Conservation (phyloP, 2,113 vertebrate species). For the Menidia beryllina region DNA sequence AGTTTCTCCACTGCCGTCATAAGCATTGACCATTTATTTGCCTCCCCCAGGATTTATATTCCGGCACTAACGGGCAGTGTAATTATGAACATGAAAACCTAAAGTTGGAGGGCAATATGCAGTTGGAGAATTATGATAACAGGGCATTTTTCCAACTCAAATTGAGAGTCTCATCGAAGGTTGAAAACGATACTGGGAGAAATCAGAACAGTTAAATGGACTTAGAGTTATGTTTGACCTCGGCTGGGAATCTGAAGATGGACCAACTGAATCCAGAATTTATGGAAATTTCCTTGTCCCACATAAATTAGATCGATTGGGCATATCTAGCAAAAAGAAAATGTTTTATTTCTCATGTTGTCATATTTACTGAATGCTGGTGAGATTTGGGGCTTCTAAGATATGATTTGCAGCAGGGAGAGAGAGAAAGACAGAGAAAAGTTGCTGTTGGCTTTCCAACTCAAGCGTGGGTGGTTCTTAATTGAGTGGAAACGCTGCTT, state of each 20-base stretch:
- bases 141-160: slow-evolving; percentile 52
- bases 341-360: slow-evolving; percentile 15
- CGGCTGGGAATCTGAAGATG: slow-evolving; percentile 32
- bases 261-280: slow-evolving; percentile 35
- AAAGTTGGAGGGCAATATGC: slow-evolving; percentile 38
- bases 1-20: slow-evolving; percentile 56
- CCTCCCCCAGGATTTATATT: slow-evolving; percentile 59
- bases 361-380: slow-evolving; percentile 18
- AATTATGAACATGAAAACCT: slow-evolving; percentile 67
- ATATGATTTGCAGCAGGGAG: slow-evolving; percentile 30
- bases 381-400: slow-evolving; percentile 27
- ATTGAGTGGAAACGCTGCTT: slow-evolving; percentile 62
- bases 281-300: slow-evolving; percentile 34
- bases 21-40: slow-evolving; percentile 64
- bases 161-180: slow-evolving; percentile 14
- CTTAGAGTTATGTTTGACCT: slow-evolving; percentile 37
- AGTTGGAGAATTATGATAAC: slow-evolving; percentile 59
- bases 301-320: slow-evolving; percentile 56
- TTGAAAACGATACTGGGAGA: slow-evolving; percentile 20
- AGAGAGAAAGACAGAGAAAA: slow-evolving; percentile 30
- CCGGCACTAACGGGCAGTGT: slow-evolving; percentile 46
- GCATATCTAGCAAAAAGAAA: slow-evolving; percentile 23
- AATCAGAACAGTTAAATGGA: slow-evolving; percentile 42
- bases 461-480: slow-evolving; percentile 48
- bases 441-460: slow-evolving; percentile 34